A percentile compares a stretch with the other conserved stretches of the same genome.
Conservation (phyloP, 1,140 invertebrate genomes). For the Drosophila equinoxialis region DNA sequence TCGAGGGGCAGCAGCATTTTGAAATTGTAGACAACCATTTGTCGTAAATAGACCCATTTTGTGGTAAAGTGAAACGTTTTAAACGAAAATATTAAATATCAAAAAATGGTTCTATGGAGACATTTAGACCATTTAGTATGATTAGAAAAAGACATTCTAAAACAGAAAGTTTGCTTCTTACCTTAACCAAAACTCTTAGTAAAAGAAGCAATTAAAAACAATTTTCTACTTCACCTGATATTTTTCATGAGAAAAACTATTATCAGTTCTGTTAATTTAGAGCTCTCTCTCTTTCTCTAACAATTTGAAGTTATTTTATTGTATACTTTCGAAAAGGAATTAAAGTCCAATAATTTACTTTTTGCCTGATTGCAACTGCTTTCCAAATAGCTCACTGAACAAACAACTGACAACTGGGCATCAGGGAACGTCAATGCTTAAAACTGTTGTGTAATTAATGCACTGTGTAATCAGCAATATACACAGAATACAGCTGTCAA, state of each 20-base stretch:
- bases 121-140: no score
- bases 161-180: background rate
- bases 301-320: no score
- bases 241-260: background rate
- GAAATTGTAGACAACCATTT: constrained; percentile 25
- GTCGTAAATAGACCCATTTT: constrained; percentile 33
- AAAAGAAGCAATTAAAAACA: no score
- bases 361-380: background rate
- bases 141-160: background rate
- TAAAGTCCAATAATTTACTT: background rate
- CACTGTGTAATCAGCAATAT: background rate
- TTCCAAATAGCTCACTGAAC: no score
- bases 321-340: background rate
- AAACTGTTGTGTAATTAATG: background rate
- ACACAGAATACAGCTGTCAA: background rate
- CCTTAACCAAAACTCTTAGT: no score
- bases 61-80: constrained; percentile 25
- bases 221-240: background rate
- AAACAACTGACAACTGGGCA: no score
- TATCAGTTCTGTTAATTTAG: background rate
- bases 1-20: background rate
- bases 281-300: background rate
- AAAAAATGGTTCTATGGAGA: background rate
- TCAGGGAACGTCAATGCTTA: background rate
- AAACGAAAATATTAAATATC: constrained; percentile 33